These are phyloP conservation scores for Liopterus haemorrhoidalis DNA, from an alignment of 2,888 invertebrate species.

Conservation along the genomic window DNA sequence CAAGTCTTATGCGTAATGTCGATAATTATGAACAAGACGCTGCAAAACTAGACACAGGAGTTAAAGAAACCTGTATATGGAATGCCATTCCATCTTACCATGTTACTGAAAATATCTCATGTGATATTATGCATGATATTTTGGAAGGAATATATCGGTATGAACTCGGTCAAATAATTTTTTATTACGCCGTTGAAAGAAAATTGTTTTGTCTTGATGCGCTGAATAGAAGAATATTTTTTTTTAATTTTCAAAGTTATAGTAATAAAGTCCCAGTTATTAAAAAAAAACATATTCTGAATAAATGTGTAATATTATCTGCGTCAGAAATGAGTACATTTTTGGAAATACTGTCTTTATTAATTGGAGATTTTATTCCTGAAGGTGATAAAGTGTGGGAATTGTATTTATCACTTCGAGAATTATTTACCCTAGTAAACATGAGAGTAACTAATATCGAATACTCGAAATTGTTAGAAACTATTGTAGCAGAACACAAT, in stretches of 20 bases:
- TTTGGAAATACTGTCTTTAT: background rate
- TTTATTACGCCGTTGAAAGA: constrained; percentile 13
- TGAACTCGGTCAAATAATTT: constrained; percentile 8
- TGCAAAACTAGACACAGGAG: too few species aligned
- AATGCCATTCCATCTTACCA: constrained; percentile 10
- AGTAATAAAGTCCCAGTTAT: background rate
- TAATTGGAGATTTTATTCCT: background rate
- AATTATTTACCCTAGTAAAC: background rate
- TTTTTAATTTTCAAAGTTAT: background rate
- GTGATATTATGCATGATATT: constrained; percentile 17
- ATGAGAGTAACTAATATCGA: background rate
- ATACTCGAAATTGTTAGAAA: background rate
- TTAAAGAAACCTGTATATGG: constrained; percentile 10
- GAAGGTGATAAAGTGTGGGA: constrained; percentile 1
- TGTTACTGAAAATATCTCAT: constrained; percentile 3
- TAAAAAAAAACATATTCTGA: background rate
- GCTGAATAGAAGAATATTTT: too few species aligned
- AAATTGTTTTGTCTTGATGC: constrained; percentile 8
- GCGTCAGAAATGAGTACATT: background rate
- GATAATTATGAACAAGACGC: background rate
- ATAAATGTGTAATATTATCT: background rate
- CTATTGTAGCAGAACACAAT: background rate
- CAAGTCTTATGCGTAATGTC: background rate
- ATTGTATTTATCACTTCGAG: background rate
- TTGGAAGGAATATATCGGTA: constrained; percentile 17